These are phyloP conservation scores for Odobenus rosmarus DNA, from an alignment of 2,113 vertebrate species.

Conservation along the genomic window DNA sequence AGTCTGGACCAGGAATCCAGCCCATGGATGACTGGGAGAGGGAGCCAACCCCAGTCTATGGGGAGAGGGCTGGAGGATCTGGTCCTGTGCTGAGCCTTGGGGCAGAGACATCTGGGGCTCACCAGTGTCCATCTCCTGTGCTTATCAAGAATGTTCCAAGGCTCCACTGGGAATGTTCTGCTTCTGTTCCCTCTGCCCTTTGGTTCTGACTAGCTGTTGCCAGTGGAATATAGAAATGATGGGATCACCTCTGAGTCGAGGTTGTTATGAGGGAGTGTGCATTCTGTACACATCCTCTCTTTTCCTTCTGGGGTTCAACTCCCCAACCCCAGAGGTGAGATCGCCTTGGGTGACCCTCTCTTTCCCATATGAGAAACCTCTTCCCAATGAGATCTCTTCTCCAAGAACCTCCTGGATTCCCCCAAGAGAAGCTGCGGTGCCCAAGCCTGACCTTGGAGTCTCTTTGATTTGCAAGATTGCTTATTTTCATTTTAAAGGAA, in stretches of 20 bases:
- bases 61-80: background rate
- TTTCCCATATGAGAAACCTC: background rate
- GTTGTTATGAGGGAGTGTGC: background rate
- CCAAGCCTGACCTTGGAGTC: slow-evolving; percentile 47
- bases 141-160: background rate
- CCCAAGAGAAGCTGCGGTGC: background rate
- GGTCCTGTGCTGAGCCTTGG: background rate
- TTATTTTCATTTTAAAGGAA: slow-evolving; percentile 65
- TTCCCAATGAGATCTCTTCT: background rate
- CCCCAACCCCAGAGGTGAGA: background rate
- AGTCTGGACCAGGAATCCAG: background rate
- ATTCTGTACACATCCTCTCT: background rate
- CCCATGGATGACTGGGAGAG: background rate
- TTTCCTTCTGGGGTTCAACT: background rate
- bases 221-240: background rate
- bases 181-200: background rate
- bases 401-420: background rate
- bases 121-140: background rate
- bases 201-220: background rate
- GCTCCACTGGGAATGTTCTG: background rate
- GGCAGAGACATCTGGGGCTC: background rate
- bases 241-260: background rate
- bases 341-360: background rate
- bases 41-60: background rate
- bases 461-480: slow-evolving; percentile 58